Conservation (phyloP, 1,140 invertebrate species). For the Lordiphosa stackelbergi region DNA sequence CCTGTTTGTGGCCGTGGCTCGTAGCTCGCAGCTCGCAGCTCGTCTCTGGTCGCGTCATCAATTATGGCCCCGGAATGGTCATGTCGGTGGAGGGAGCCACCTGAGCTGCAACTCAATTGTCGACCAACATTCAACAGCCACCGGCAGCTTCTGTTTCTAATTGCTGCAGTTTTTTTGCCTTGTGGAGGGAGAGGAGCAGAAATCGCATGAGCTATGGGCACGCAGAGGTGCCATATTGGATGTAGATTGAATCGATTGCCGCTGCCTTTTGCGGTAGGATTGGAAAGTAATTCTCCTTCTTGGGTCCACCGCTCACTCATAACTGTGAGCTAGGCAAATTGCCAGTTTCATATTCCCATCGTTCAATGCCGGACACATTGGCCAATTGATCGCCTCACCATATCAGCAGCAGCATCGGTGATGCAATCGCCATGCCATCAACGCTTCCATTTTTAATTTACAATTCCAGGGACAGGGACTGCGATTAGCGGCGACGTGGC, state of each 20-base stretch:
- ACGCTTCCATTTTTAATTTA: conserved; percentile 39
- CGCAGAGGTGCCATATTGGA: conserved; percentile 34
- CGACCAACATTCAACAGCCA: conserved; percentile 46
- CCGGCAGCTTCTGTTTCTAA: conserved; percentile 60
- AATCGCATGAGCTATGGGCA: conserved; percentile 22
- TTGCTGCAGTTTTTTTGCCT: conserved; percentile 54
- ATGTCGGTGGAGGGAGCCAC: conserved; percentile 16
- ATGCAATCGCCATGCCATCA: conserved; percentile 46
- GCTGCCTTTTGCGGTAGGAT: conserved; percentile 22
- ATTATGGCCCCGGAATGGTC: conserved; percentile 42
- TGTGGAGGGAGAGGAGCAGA: neutral
- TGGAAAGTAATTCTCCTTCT: conserved; percentile 46
- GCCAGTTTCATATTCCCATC: conserved; percentile 39
- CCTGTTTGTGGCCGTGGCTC: conserved; percentile 49
- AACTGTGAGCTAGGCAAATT: conserved; percentile 45
- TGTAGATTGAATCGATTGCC: conserved; percentile 14
- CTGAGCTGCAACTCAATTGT: conserved; percentile 71
- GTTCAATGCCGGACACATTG: conserved; percentile 40
- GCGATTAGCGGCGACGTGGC: conserved; percentile 53
- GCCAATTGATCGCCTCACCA: conserved; percentile 38
- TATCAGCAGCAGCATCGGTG: conserved; percentile 23
- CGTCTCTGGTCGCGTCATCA: conserved; percentile 48
- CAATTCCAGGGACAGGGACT: conserved; percentile 44
- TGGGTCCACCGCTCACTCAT: conserved; percentile 15
- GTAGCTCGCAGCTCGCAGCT: too few species aligned